Evolutionary conservation across 2,888 invertebrate species (phyloP), one percentile per base, ranked within the genome.

Genomic region (Melipona bicolor): DNA sequence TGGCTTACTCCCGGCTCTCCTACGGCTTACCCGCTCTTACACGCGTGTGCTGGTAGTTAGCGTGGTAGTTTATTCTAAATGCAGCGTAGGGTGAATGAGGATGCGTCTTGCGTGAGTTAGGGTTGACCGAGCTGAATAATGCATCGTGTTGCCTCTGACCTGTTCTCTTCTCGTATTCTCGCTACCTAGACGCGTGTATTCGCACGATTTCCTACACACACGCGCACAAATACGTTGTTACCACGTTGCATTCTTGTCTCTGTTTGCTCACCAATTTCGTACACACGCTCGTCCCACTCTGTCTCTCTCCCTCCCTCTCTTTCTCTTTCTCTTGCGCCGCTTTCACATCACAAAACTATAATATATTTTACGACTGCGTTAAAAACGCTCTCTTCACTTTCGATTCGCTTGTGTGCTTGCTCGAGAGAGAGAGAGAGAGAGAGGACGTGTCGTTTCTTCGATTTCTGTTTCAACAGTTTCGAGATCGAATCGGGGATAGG

Each of bases 61-160:
- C 59, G 72, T 72, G 79, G 89, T 72, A 77, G 89, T 79, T 80
- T 88, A 88, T 88, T 81, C 84, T 65, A 54, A 85, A 89, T 87
- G 87, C 83, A 76, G 85, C 64, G 78, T 83, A 88, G 85, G 89
- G 90, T 83, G 87, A 84, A 77, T 71, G 87, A 89, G 90, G 91
- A 91, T 91, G 91, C 91, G 91, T 91, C 91, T 92, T 92, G 92
- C 91, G 92, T 92, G 92, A 93, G 92, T 92, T 92, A 92, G 92
- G 90, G 91, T 91, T 91, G 90, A 91, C 89, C 90, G 87, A 89
- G 86, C 90, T 93, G 93, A 93, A 93, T 93, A 93, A 93, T 93
- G 92, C 92, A 93, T 89, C 90, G 91, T 85, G 87, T 86, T 89
- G 88, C 88, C 90, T 90, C 88, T 88, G 84, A 85, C 88, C 86